phyloP scores from a whole-genome alignment of 2,888 invertebrate genomes.

The Eupelmus urozonus region DNA sequence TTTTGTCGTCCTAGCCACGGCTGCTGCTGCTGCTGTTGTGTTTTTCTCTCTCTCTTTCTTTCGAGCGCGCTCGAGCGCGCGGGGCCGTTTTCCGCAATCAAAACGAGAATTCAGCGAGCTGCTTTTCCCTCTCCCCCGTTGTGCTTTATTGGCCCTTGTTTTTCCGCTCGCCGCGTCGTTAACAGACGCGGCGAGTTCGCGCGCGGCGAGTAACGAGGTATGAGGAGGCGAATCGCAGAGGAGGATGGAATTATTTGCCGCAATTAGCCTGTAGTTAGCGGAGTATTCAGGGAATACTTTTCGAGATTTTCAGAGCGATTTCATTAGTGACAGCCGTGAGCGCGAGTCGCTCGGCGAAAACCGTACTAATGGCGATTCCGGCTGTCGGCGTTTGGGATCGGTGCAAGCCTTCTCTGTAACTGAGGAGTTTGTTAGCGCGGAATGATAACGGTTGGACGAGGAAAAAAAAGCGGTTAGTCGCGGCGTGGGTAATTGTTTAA shows the following conservation, averaged over 20 bases:
- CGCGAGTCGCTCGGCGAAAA: too few species aligned
- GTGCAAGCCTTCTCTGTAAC: too few species aligned
- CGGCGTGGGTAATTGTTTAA: too few species aligned
- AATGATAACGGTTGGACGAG: too few species aligned
- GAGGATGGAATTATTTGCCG: conserved; percentile 25
- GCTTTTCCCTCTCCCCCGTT: conserved; percentile 26
- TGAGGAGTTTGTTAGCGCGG: too few species aligned
- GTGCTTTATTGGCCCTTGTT: conserved; percentile 44
- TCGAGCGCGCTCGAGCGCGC: too few species aligned
- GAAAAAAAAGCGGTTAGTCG: too few species aligned
- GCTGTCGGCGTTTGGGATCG: too few species aligned
- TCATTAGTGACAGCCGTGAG: conserved; percentile 40
- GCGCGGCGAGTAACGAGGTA: too few species aligned
- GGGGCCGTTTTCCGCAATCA: conserved; percentile 35
- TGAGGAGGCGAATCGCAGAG: conserved; percentile 42
- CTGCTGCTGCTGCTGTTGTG: background rate
- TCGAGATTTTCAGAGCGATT: conserved; percentile 40
- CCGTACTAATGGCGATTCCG: too few species aligned
- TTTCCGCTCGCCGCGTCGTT: conserved; percentile 15
- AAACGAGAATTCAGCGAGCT: conserved; percentile 13
- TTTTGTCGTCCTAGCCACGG: conserved; percentile 12
- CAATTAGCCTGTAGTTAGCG: conserved; percentile 47
- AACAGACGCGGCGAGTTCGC: background rate
- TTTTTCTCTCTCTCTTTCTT: background rate
- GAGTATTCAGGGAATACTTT: conserved; percentile 44